A percentile compares a stretch with the other conserved stretches of the same genome.
These are phyloP conservation scores for Cetoscarus ocellatus DNA, from an alignment of 2,797 vertebrate species.

Conservation along the genomic window DNA sequence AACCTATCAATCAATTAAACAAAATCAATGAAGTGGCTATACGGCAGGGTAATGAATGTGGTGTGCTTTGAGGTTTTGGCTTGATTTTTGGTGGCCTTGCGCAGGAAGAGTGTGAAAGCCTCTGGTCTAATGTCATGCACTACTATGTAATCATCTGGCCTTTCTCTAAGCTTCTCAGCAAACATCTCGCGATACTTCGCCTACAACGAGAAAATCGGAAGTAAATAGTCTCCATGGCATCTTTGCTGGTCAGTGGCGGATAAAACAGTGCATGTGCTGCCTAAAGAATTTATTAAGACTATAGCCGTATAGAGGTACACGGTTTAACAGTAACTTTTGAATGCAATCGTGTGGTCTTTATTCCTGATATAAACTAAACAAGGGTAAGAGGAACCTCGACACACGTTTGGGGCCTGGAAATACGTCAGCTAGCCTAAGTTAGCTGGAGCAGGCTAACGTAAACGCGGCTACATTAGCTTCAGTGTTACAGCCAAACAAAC, in stretches of 20 bases:
- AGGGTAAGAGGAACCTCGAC: slow-evolving; percentile 8
- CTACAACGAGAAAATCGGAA: slow-evolving; percentile 73
- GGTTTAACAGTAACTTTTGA: not conserved
- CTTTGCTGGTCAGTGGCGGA: slow-evolving; percentile 49
- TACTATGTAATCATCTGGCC: too few relatives aligned
- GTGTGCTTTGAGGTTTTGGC: too few relatives aligned
- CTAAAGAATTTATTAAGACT: slow-evolving; percentile 1
- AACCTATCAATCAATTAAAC: too few relatives aligned
- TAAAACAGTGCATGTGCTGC: slow-evolving; percentile 39
- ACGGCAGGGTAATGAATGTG: too few relatives aligned
- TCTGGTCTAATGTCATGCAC: too few relatives aligned
- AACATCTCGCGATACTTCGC: slow-evolving; percentile 74
- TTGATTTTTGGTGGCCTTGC: too few relatives aligned
- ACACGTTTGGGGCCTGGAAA: slow-evolving; percentile 60
- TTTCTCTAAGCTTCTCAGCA: not conserved
- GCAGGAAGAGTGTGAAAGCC: too few relatives aligned
- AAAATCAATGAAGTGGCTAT: too few relatives aligned
- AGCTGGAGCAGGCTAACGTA: slow-evolving; percentile 24
- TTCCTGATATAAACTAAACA: not conserved
- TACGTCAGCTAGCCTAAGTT: slow-evolving; percentile 55
- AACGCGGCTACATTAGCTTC: slow-evolving; percentile 14
- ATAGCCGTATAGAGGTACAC: not conserved
- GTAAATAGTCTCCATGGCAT: slow-evolving; percentile 83
- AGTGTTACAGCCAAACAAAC: slow-evolving; percentile 8
- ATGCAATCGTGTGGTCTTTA: rapidly evolving